phyloP scores from a whole-genome alignment of 2,797 vertebrate genomes.

The Cyprinella venusta region DNA sequence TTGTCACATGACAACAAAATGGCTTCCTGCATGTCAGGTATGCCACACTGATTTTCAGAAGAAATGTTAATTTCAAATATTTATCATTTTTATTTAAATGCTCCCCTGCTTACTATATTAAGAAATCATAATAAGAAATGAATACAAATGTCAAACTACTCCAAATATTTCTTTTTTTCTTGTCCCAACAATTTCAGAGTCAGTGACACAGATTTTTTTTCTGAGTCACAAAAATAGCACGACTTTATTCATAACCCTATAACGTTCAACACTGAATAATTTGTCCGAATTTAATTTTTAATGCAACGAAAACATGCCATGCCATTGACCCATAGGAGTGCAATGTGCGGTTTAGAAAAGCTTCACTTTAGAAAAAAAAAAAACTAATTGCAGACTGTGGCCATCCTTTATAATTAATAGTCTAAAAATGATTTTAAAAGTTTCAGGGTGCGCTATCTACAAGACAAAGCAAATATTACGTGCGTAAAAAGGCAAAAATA shows the following conservation, averaged over 20 bases:
- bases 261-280: background rate
- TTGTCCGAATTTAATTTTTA: background rate
- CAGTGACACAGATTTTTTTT: too few relatives aligned
- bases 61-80: background rate
- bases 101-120: background rate
- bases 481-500: background rate
- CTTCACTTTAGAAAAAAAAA: background rate
- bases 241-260: background rate
- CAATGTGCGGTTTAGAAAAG: too few relatives aligned
- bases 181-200: background rate
- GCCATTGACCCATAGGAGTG: background rate
- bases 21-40: conserved; percentile 19
- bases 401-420: background rate
- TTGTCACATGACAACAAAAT: conserved; percentile 37
- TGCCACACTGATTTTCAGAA: background rate
- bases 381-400: background rate
- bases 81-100: background rate
- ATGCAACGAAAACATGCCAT: background rate
- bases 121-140: background rate
- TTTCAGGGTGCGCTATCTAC: background rate
- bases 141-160: background rate
- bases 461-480: too few relatives aligned
- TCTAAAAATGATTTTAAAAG: background rate
- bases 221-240: background rate
- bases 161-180: background rate